phyloP scores from a whole-genome alignment of 2,113 vertebrate genomes.

The Sitta europaea region DNA sequence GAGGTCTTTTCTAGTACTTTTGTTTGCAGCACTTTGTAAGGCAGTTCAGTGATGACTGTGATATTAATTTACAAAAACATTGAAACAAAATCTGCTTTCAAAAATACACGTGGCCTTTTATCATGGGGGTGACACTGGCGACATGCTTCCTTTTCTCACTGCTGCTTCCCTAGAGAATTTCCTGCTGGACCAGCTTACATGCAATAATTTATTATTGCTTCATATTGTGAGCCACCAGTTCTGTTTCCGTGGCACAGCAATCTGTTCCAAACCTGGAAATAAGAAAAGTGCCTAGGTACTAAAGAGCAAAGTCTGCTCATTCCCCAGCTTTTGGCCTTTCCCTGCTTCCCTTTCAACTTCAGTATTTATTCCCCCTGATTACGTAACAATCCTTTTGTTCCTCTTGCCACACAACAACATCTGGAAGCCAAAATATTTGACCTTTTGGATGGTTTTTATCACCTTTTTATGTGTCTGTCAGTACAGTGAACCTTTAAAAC shows the following conservation, averaged over 20 bases:
- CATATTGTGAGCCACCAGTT: not conserved
- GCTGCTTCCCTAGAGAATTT: constrained; percentile 24
- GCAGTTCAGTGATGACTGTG: not conserved
- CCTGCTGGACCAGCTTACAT: not conserved
- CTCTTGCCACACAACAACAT: not conserved
- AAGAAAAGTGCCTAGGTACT: not conserved
- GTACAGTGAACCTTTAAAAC: not conserved
- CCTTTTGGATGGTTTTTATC: constrained; percentile 27
- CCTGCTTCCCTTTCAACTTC: not conserved
- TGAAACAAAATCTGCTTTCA: not conserved
- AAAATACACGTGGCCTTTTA: not conserved
- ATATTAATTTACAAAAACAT: not conserved
- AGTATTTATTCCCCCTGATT: not conserved
- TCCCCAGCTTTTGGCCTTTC: not conserved
- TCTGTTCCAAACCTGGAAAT: constrained; percentile 9
- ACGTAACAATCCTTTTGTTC: not conserved
- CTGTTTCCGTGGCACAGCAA: not conserved
- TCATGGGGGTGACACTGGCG: not conserved
- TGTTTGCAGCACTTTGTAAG: not conserved
- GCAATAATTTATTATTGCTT: constrained; percentile 14
- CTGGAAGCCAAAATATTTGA: constrained; percentile 42
- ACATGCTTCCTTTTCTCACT: not conserved
- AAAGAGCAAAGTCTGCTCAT: not conserved
- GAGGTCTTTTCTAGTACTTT: not conserved
- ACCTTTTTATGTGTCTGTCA: constrained; percentile 8